phyloP scores from a whole-genome alignment of 2,113 vertebrate species.

The Nothocercus nigrocapillus region DNA sequence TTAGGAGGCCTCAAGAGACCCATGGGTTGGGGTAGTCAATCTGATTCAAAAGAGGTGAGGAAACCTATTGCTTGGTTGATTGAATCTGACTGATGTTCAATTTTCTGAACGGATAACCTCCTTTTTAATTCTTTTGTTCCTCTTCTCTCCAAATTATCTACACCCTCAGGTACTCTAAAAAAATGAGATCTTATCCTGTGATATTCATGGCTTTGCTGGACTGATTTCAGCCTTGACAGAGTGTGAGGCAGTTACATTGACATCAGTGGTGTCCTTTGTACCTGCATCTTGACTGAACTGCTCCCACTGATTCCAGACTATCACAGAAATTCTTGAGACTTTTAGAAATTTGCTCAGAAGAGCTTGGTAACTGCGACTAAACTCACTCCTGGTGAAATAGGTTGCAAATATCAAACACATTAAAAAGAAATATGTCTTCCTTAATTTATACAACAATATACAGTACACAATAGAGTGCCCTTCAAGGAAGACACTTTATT shows the following conservation, averaged over 20 bases:
- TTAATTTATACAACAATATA: background rate
- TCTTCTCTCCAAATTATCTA: constrained; percentile 36
- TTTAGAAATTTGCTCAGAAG: background rate
- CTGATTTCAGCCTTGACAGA: background rate
- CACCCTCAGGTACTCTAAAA: constrained; percentile 18
- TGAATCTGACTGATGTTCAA: constrained; percentile 33
- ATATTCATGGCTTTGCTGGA: constrained; percentile 25
- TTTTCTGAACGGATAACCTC: constrained; percentile 53
- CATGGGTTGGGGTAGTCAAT: background rate
- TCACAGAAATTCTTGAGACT: background rate
- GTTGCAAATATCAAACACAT: background rate
- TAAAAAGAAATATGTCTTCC: background rate
- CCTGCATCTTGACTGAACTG: background rate
- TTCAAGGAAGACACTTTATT: background rate
- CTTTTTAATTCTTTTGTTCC: constrained; percentile 55
- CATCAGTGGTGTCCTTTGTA: background rate
- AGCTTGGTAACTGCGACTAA: background rate
- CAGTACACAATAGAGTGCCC: background rate
- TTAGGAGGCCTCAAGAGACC: background rate
- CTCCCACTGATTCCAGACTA: background rate
- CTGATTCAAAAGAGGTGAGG: background rate
- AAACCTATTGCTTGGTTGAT: constrained; percentile 52
- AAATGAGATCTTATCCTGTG: background rate
- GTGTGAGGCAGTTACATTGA: background rate
- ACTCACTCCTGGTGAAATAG: background rate